Base-by-base conservation (phyloP, 2,113 vertebrate genomes). In the human region DNA sequence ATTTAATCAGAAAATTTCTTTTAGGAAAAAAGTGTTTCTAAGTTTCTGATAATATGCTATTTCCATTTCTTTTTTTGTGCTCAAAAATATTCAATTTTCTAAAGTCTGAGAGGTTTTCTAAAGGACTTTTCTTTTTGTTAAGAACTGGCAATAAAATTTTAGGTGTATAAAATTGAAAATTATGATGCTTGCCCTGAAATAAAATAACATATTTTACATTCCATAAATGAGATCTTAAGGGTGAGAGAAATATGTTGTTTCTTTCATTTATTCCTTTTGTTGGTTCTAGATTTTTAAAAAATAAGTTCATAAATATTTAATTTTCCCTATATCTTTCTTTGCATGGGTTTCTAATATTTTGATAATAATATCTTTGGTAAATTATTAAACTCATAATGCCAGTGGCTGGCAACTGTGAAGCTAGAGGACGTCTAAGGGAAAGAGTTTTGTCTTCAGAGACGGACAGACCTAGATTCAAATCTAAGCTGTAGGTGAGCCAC, bases 201-300 rank as follows among this genome's bases (percentile, higher is more conserved):
- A 55, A 93, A 96, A 87, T 5, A 96, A 52, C 3, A 89, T 2
- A 73, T 76, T 93, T 97, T 64, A 4, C 84, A 91, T 78, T 89
- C 20, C 22, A 13, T 85, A 78, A 93, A 66, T 79, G 30, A 93
- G 87, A 91, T 18, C 59, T 78, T 82, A 94, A 81, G 6, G 18
- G 68, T 78, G 50, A 89, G 66, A 84, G 50, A 89, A 79, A 75
- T 59, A 52, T 40, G 43, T 13, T 52, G 32, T 85, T 59, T 76
- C 38, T 81, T 91, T 90, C n/a, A 93, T 45, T 86, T 72, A 73
- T 25, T 73, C 11, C n/a, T 73, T 86, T 86, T 20, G 68, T 40
- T 76, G 22, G 8, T 91, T 94, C 52, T 80, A 38, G 68, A 50
- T 68, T 76, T n/a, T 70, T 9, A 2, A 9, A 59, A 92, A 96